Percentiles rank a stretch among this genome's conserved stretches.
Evolutionary conservation across 1,140 invertebrate genomes (phyloP).

Genomic region (Drosophila nebulosa): DNA sequence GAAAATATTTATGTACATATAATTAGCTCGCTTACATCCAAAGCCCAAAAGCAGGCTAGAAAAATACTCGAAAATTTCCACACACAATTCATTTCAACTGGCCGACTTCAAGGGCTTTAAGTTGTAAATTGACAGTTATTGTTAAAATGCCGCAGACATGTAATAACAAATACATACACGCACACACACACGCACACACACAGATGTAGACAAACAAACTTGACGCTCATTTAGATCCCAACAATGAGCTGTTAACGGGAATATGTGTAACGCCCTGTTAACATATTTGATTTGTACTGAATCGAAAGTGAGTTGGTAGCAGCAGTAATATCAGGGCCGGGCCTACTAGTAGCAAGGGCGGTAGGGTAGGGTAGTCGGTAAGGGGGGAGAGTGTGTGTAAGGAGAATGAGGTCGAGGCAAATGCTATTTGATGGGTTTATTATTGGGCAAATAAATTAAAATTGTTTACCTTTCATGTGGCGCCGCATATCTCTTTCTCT

Average conservation of each 20-base stretch:
- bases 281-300: slow-evolving; percentile 51
- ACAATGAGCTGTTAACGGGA: slow-evolving; percentile 39
- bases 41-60: background rate
- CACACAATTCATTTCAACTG: background rate
- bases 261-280: slow-evolving; percentile 26
- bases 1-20: background rate
- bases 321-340: background rate
- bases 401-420: background rate
- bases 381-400: background rate
- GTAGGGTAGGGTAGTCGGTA: no score
- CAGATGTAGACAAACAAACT: background rate
- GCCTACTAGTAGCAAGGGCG: background rate
- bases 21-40: background rate
- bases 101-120: slow-evolving; percentile 12
- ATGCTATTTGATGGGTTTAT: slow-evolving; percentile 65
- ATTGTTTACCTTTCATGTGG: slow-evolving; percentile 69
- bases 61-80: background rate
- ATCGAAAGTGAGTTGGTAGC: slow-evolving; percentile 25
- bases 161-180: slow-evolving; percentile 23
- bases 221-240: slow-evolving; percentile 37
- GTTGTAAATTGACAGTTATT: slow-evolving; percentile 44
- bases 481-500: slow-evolving; percentile 17
- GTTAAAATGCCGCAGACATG: slow-evolving; percentile 37
- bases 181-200: background rate
- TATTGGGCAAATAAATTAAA: slow-evolving; percentile 77